Percentiles rank a stretch among this genome's conserved stretches.
These are phyloP conservation scores for Elaphurus davidianus DNA, from an alignment of 2,113 vertebrate genomes.

Conservation along the genomic window DNA sequence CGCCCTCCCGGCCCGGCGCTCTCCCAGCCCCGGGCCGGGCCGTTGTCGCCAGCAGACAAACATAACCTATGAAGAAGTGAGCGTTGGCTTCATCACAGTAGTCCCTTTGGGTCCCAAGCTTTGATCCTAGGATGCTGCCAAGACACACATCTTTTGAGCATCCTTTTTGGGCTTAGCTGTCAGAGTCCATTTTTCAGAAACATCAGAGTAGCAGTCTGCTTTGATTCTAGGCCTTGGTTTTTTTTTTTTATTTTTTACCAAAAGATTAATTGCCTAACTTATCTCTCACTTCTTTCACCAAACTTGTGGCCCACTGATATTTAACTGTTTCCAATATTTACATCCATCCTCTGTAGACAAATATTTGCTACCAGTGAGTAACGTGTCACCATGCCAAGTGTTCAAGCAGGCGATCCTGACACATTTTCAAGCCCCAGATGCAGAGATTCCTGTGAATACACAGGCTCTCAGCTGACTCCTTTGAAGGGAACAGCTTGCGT, in stretches of 20 bases:
- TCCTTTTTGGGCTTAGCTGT: background rate
- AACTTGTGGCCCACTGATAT: background rate
- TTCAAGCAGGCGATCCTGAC: background rate
- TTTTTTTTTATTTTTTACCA: background rate
- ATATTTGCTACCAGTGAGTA: background rate
- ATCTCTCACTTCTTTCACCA: background rate
- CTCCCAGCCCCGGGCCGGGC: background rate
- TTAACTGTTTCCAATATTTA: background rate
- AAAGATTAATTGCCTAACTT: background rate
- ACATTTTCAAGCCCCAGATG: background rate
- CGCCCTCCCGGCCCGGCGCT: background rate
- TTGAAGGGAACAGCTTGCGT: background rate
- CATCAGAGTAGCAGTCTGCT: background rate
- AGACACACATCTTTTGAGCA: background rate
- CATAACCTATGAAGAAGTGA: background rate
- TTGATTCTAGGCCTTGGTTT: background rate
- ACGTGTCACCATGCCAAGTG: background rate
- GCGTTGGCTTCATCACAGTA: background rate
- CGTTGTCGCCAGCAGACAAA: background rate
- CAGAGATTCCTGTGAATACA: background rate
- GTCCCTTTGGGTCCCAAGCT: background rate
- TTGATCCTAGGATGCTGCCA: rapidly evolving
- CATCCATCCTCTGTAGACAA: background rate
- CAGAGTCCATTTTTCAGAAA: background rate
- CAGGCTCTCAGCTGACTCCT: background rate